Evolutionary conservation across 2,888 invertebrate genomes (phyloP).

Genomic region (Platypus cylindrus): DNA sequence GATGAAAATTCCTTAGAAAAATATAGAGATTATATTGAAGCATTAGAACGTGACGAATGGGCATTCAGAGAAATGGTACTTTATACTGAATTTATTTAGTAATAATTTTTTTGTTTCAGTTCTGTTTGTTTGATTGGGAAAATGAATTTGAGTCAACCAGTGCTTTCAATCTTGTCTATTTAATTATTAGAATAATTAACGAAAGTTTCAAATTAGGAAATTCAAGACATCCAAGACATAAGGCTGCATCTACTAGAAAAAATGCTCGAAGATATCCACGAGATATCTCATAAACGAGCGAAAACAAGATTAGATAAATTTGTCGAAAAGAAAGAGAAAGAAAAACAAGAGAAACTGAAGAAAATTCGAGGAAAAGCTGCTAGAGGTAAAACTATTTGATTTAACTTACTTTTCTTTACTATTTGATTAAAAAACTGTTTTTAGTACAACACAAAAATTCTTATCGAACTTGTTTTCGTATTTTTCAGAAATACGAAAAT

Average conservation of each 20-base stretch:
- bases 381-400: no score
- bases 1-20: slow-evolving; percentile 44
- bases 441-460: no score
- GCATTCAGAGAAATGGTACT: slow-evolving; percentile 64
- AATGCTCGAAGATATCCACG: slow-evolving; percentile 43
- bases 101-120: no score
- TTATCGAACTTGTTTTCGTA: no score
- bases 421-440: no score
- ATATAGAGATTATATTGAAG: slow-evolving; percentile 52
- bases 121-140: no score
- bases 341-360: slow-evolving; percentile 43
- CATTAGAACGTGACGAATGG: slow-evolving; percentile 78
- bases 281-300: slow-evolving; percentile 34
- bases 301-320: slow-evolving; percentile 40
- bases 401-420: no score
- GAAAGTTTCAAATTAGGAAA: slow-evolving; percentile 42
- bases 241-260: slow-evolving; percentile 57
- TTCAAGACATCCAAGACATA: slow-evolving; percentile 56
- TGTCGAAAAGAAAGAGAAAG: slow-evolving; percentile 39
- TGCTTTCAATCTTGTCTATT: no score
- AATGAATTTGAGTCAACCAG: no score
- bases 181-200: background rate
- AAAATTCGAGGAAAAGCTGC: slow-evolving; percentile 42
- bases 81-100: no score
- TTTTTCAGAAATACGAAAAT: slow-evolving; percentile 37